Conservation (phyloP, 2,797 vertebrate species). For the Myioborus miniatus region DNA sequence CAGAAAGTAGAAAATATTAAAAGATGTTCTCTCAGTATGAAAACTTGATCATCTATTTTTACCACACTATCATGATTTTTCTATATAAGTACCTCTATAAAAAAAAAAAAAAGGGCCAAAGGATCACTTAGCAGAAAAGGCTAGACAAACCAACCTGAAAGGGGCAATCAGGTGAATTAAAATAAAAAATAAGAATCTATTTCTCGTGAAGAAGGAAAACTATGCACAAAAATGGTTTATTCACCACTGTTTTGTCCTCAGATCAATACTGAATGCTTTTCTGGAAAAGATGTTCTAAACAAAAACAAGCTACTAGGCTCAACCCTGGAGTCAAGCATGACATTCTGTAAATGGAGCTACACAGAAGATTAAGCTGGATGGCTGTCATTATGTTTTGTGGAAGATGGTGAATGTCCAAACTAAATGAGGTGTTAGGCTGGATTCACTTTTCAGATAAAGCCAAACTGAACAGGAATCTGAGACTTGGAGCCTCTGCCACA, state of each 20-base stretch:
- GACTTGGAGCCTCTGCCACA: accelerated
- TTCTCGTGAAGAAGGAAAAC: not conserved
- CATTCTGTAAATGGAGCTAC: not conserved
- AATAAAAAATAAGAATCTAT: not conserved
- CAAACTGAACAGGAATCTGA: not conserved
- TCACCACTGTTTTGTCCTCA: not conserved
- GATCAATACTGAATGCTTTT: not conserved
- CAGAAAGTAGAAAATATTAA: not conserved
- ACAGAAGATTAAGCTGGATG: not conserved
- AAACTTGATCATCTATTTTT: not conserved
- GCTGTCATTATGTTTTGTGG: not conserved
- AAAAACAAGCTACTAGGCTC: not conserved
- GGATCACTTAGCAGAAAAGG: not conserved
- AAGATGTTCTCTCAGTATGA: not conserved
- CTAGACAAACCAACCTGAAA: not conserved
- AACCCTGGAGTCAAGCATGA: not conserved
- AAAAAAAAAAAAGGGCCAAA: not conserved
- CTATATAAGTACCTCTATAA: not conserved
- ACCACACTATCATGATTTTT: not conserved
- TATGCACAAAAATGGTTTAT: not conserved
- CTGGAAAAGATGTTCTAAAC: not conserved
- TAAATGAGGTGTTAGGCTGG: not conserved
- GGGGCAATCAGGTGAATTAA: not conserved
- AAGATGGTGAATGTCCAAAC: not conserved
- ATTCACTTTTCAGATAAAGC: not conserved